Base-by-base conservation (phyloP, 2,888 invertebrate species). In the Callyntrura guangdongensis region DNA sequence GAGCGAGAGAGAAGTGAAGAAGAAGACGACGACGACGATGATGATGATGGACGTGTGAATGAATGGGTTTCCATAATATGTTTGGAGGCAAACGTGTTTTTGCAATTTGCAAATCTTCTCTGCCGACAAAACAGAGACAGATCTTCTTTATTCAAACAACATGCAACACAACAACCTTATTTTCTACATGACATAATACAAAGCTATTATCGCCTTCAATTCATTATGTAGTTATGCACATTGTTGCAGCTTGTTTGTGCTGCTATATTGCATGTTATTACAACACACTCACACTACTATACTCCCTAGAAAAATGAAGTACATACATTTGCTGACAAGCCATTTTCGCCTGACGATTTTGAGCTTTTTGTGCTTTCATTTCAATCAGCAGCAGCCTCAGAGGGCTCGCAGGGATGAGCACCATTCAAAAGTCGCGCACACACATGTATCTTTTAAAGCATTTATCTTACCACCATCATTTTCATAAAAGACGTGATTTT, bases 201-300 rank as follows among this genome's bases (percentile, higher is more conserved):
- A 79, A 61, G 69, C 67, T 53, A 81, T 81, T 81, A 87, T 81
- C 81, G 61, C 85, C 20, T 59, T 25, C 67, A 47, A 81, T 86
- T 87, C 87, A 87, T 87, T 81, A 87, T 59, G 59, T 79, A 79
- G 79, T 79, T 79, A 79, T 59, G 56, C 56, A 56, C 27, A 59
- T 59, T 72, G 84, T 36, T 81, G 69, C 86, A 79, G 20, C 79
- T 56, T 72, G 82, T 82, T 84, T 86, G 56, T 84, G 47, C 22
- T 53, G 49, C 20, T 45, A 74, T 49, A 27, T 36, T 49, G 47
- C 74, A 53, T 20, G 49, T 49, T 53, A 64, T 64, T 22, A 64
- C 56, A 59, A 45, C 45, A 27, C 79, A 79, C 64, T 47, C 45
- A 27, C 79, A 79, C 64, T 45, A 82, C 56, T n/a, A 64, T 64